Evolutionary conservation across 1,140 invertebrate genomes (phyloP).

Genomic region (Drosophila bifasciata): DNA sequence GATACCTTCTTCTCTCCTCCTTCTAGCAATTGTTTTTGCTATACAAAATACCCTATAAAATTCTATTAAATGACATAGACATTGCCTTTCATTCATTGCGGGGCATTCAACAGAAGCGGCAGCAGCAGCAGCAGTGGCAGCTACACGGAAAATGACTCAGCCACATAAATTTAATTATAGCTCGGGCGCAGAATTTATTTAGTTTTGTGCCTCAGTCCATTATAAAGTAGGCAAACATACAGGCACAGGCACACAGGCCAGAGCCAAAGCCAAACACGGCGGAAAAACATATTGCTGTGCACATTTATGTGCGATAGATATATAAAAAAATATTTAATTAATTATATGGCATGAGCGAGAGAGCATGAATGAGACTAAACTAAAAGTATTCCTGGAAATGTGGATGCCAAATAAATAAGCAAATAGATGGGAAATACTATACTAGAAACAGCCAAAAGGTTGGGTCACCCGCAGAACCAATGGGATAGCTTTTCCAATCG

Average conservation of each 20-base stretch:
- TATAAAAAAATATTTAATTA: slow-evolving; percentile 74
- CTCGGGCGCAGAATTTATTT: slow-evolving; percentile 74
- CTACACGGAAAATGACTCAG: slow-evolving; percentile 64
- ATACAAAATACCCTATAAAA: neutral
- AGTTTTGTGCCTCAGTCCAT: slow-evolving; percentile 65
- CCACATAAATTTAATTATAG: slow-evolving; percentile 80
- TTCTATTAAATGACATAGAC: slow-evolving; percentile 57
- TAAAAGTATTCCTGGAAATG: slow-evolving; percentile 63
- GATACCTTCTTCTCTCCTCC: no score
- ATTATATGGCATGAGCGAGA: slow-evolving; percentile 38
- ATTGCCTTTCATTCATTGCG: slow-evolving; percentile 4
- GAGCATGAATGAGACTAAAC: slow-evolving; percentile 34
- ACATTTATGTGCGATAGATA: slow-evolving; percentile 5
- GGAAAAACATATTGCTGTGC: neutral
- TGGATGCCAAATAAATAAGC: slow-evolving; percentile 34
- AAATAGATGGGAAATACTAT: slow-evolving; percentile 1
- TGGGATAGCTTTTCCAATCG: slow-evolving; percentile 1
- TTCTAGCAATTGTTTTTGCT: no score
- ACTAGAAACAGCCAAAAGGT: no score
- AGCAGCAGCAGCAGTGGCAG: slow-evolving; percentile 40
- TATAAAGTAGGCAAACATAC: slow-evolving; percentile 63
- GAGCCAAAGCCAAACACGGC: slow-evolving; percentile 1
- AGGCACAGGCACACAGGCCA: slow-evolving; percentile 1
- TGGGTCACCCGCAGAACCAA: no score
- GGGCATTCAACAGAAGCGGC: slow-evolving; percentile 10